These are phyloP conservation scores for Calephelis virginiensis DNA, from an alignment of 1,140 invertebrate species.

Conservation along the genomic window DNA sequence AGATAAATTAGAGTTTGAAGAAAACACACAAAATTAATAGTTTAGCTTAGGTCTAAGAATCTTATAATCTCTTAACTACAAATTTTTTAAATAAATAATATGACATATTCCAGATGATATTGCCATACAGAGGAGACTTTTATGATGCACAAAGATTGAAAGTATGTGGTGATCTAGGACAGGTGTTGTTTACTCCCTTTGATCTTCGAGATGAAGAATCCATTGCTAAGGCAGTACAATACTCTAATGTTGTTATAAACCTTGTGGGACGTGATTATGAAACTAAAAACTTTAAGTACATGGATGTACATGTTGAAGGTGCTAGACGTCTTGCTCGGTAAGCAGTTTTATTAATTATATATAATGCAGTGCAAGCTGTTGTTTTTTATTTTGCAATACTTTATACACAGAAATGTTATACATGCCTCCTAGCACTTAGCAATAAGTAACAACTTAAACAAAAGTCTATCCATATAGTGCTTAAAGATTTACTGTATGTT, in stretches of 20 bases:
- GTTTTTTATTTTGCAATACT: neutral
- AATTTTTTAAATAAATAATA: neutral
- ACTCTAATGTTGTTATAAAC: conserved; percentile 99
- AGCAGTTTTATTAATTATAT: neutral
- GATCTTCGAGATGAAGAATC: conserved; percentile 93
- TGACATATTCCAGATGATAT: conserved; percentile 85
- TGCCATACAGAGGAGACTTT: conserved; percentile 94
- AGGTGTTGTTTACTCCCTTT: conserved; percentile 94
- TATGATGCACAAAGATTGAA: conserved; percentile 89
- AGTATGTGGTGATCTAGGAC: conserved; percentile 95
- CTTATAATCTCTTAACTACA: no score
- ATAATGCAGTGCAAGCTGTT: neutral
- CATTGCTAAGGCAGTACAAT: conserved; percentile 91
- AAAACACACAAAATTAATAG: no score
- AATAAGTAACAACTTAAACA: no score
- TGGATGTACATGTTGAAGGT: conserved; percentile 89
- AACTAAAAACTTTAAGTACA: conserved; percentile 92
- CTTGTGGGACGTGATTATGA: conserved; percentile 94
- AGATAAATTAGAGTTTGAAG: no score
- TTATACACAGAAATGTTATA: no score
- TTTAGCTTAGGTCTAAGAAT: no score
- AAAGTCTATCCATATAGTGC: no score
- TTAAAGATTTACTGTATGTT: no score
- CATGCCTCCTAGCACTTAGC: no score
- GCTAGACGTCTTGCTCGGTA: conserved; percentile 85